Base-by-base conservation (phyloP, 2,113 vertebrate species). In the Callionymus lyra region DNA sequence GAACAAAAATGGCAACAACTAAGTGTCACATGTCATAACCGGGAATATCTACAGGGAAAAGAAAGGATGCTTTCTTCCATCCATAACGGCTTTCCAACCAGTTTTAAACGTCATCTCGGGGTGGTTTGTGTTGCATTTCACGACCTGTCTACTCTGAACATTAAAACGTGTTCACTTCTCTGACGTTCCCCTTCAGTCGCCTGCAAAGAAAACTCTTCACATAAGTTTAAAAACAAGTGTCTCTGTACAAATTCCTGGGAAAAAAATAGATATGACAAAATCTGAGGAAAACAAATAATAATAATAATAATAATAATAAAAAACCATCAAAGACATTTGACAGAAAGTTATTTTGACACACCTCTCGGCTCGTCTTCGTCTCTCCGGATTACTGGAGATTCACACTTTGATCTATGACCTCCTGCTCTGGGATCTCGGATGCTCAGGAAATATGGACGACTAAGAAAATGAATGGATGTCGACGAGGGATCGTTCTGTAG, bases 121-220 rank as follows among this genome's bases (percentile, higher is more conserved):
- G 38, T 62, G 10, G 38, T 36, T 12, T 14, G 33, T 70, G 48
- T 52, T 35, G 2, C 9, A 8, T 44, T 68, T 62, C 50, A 76
- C 63, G 65, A 68, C 67, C 55, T 16, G 41, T 59, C 59, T 59
- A 34, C 56, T 60, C 45, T 72, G 82, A 84, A 84, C 82, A 84
- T 78, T 84, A 84, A 79, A 84, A 81, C 80, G 75, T 81, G 82
- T 84, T 82, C 77, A 80, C 69, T 65, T 71, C 46, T 56, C 47
- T 74, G 58, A 51, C 6, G 55, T 50, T 70, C 77, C 53, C 54
- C 83, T 74, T 83, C 78, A 77, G 64, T 65, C 63, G 70, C 63
- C 81, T 59, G 88, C 79, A 79, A 74, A 81, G 57, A 72, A 73
- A 74, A 67, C 19, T 35, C 14, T 50, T 50, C 18, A 48, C 21